A percentile compares a stretch with the other conserved stretches of the same genome.
Conservation (phyloP, 2,888 invertebrate species). For the Drymonia ruficornis region DNA sequence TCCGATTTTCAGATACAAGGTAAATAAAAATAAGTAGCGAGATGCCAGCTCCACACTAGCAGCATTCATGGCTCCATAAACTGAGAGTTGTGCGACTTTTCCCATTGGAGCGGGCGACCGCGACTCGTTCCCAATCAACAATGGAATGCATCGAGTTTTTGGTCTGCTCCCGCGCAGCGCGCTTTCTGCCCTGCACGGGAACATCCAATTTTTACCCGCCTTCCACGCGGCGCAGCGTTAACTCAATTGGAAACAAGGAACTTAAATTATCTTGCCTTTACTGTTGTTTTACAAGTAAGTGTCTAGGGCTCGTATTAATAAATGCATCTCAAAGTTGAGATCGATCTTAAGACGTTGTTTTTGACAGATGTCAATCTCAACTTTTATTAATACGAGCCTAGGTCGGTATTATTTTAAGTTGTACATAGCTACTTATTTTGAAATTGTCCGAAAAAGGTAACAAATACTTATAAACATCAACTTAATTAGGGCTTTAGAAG, state of each 20-base stretch:
- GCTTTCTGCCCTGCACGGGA: constrained; percentile 44
- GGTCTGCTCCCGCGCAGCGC: constrained; percentile 57
- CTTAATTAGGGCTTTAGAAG: too few relatives aligned
- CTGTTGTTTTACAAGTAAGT: constrained; percentile 45
- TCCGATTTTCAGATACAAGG: too few relatives aligned
- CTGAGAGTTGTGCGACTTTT: constrained; percentile 65
- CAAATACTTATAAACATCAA: too few relatives aligned
- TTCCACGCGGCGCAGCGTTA: constrained; percentile 41
- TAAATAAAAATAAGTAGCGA: not conserved
- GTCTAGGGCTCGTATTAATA: not conserved
- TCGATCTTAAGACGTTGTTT: too few relatives aligned
- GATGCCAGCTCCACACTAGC: constrained; percentile 55
- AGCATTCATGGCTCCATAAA: constrained; percentile 44
- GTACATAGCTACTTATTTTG: too few relatives aligned
- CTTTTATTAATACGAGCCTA: too few relatives aligned
- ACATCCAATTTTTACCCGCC: constrained; percentile 67
- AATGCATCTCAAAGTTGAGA: too few relatives aligned
- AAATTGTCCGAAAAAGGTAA: too few relatives aligned
- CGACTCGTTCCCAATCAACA: constrained; percentile 80
- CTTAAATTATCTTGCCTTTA: constrained; percentile 49
- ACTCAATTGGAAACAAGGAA: constrained; percentile 60
- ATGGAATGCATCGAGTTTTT: constrained; percentile 79
- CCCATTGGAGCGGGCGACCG: constrained; percentile 69
- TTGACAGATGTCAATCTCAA: too few relatives aligned
- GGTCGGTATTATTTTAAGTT: too few relatives aligned